phyloP scores from a whole-genome alignment of 2,888 invertebrate species.

The Cyrtodaria siliqua region DNA sequence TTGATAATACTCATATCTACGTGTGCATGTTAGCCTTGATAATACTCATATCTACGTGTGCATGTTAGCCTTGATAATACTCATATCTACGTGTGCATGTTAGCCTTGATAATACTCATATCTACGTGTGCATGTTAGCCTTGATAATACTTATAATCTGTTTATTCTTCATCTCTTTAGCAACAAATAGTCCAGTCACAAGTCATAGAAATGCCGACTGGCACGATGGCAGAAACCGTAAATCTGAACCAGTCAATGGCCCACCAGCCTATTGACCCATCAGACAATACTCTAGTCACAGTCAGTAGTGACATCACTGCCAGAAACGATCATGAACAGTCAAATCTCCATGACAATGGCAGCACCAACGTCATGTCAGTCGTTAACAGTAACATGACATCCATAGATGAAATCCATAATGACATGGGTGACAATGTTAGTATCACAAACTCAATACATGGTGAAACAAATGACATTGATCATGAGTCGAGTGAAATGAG shows the following conservation, averaged over 20 bases:
- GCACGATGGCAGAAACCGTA: no score
- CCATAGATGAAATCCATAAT: not conserved
- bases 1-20: no score
- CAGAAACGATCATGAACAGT: not conserved
- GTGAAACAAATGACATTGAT: constrained; percentile 17
- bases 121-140: no score
- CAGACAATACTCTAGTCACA: not conserved
- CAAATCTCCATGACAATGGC: not conserved
- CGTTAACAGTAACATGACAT: not conserved
- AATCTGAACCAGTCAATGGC: not conserved
- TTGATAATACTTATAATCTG: no score
- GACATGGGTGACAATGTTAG: not conserved
- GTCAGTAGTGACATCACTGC: not conserved
- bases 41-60: no score
- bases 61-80: no score
- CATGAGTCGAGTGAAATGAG: constrained; percentile 38
- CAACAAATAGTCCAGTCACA: not conserved
- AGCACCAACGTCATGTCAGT: not conserved
- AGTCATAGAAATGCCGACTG: not conserved
- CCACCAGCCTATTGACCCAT: not conserved
- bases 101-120: no score
- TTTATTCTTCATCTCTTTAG: not conserved
- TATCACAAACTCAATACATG: constrained; percentile 6
- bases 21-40: no score
- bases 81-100: no score